A percentile compares a stretch with the other conserved stretches of the same genome.
Conservation (phyloP, 2,888 invertebrate species). For the Caradrina clavipalpis region DNA sequence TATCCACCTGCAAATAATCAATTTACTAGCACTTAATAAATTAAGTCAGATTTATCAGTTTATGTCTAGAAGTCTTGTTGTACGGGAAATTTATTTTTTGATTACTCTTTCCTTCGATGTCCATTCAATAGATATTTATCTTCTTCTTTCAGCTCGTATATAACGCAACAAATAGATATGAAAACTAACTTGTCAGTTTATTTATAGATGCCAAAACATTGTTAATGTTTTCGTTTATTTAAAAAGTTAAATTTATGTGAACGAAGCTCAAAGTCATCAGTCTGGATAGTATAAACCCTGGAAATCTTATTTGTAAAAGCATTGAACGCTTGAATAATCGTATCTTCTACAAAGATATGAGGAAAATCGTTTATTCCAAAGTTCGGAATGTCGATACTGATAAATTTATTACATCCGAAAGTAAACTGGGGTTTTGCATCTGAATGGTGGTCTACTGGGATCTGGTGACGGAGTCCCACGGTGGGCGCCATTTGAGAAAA, state of each 20-base stretch:
- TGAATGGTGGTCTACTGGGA: background rate
- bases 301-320: conserved; percentile 36
- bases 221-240: conserved; percentile 48
- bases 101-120: conserved; percentile 7
- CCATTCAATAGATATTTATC: conserved; percentile 9
- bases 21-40: conserved; percentile 42
- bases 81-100: conserved; percentile 35
- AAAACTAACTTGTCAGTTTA: conserved; percentile 50
- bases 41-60: conserved; percentile 27
- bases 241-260: conserved; percentile 44
- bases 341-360: conserved; percentile 30
- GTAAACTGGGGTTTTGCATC: conserved; percentile 1
- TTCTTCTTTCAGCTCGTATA: conserved; percentile 12
- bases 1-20: conserved; percentile 44
- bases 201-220: conserved; percentile 51
- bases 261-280: conserved; percentile 37
- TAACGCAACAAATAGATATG: conserved; percentile 33
- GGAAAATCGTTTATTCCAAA: conserved; percentile 16
- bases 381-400: conserved; percentile 26
- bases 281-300: conserved; percentile 41
- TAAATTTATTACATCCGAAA: conserved; percentile 34
- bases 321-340: conserved; percentile 25
- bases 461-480: conserved; percentile 55
- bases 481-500: conserved; percentile 74
- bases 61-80: conserved; percentile 30